Conservation (phyloP, 2,888 invertebrate species). For the Ichneumoninae sp. region DNA sequence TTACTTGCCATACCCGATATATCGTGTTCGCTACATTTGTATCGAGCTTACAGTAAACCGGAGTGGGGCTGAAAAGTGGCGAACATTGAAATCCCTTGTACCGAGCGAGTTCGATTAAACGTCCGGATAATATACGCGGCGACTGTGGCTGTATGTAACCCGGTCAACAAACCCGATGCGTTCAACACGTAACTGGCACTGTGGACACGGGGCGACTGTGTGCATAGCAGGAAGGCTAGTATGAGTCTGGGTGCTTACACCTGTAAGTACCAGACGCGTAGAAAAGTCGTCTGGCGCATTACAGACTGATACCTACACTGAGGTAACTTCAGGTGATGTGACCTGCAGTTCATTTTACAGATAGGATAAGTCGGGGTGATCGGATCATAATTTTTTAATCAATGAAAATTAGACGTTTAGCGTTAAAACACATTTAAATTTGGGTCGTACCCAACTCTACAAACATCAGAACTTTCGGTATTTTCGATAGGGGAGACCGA, state of each 20-base stretch:
- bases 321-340: background rate
- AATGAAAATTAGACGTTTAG: no score
- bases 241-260: conserved; percentile 44
- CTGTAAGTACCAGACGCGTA: conserved; percentile 45
- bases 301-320: conserved; percentile 14
- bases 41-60: conserved; percentile 1
- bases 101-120: conserved; percentile 53
- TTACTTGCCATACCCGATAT: conserved; percentile 26
- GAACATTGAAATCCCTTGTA: conserved; percentile 64
- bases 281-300: conserved; percentile 23
- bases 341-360: background rate
- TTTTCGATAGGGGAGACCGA: no score
- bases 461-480: no score
- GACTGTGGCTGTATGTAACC: conserved; percentile 11
- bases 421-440: no score
- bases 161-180: conserved; percentile 47
- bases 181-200: conserved; percentile 24
- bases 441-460: no score
- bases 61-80: conserved; percentile 9
- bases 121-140: conserved; percentile 45
- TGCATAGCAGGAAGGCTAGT: background rate
- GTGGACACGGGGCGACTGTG: background rate
- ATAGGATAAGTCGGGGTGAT: background rate
- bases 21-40: conserved; percentile 37
- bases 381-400: no score